These are phyloP conservation scores for Enoplolaimus lenunculus DNA, from an alignment of 2,888 invertebrate genomes.

Conservation along the genomic window DNA sequence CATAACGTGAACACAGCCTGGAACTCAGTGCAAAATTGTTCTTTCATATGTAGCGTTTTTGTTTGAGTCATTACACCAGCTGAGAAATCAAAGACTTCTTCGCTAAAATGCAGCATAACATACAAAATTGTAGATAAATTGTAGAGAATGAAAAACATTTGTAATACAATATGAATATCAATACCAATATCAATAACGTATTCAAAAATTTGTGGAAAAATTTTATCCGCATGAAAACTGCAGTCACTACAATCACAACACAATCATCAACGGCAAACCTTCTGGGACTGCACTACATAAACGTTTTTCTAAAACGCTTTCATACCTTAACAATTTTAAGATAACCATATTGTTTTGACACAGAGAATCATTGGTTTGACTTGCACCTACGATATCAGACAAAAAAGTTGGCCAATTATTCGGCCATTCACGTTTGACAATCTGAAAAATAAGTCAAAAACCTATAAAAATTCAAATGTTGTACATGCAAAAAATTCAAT, in stretches of 20 bases:
- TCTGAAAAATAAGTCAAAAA: slow-evolving; percentile 47
- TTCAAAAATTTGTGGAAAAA: not conserved
- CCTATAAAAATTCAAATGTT: slow-evolving; percentile 20
- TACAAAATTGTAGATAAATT: slow-evolving; percentile 8
- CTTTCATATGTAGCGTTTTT: slow-evolving; percentile 95
- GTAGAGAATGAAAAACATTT: slow-evolving; percentile 11
- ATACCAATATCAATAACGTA: slow-evolving; percentile 13
- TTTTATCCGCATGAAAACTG: not conserved
- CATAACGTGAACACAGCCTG: slow-evolving; percentile 94
- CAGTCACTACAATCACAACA: too few species aligned
- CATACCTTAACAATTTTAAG: slow-evolving; percentile 67
- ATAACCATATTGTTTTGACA: slow-evolving; percentile 99
- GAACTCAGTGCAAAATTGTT: slow-evolving; percentile 98
- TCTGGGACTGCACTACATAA: too few species aligned
- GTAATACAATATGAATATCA: slow-evolving; percentile 11
- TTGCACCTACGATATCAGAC: slow-evolving; percentile 94
- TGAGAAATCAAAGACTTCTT: slow-evolving; percentile 98
- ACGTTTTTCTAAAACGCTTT: too few species aligned
- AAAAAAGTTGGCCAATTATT: slow-evolving; percentile 99
- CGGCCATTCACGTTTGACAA: slow-evolving; percentile 97
- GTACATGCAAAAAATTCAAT: slow-evolving; percentile 16
- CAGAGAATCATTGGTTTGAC: slow-evolving; percentile 92
- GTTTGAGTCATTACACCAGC: slow-evolving; percentile 95
- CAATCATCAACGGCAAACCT: too few species aligned
- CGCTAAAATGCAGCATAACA: slow-evolving; percentile 49